A percentile compares a stretch with the other conserved stretches of the same genome.
These are phyloP conservation scores for Platysternon megacephalum DNA, from an alignment of 2,113 vertebrate genomes.

Conservation along the genomic window DNA sequence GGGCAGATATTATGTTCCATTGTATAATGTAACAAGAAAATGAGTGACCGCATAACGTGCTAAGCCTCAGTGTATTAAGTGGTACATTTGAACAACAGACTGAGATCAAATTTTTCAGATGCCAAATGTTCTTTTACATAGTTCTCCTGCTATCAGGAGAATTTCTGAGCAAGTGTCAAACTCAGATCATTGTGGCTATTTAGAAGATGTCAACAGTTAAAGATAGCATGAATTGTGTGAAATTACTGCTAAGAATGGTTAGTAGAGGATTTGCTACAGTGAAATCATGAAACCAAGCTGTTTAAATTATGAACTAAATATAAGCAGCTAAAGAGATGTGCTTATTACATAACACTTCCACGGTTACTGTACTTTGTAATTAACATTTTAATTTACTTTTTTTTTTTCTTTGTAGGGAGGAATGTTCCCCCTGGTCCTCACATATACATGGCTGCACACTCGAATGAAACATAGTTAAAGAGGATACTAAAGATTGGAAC, in stretches of 20 bases:
- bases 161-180: not conserved
- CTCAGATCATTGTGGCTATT: not conserved
- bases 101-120: not conserved
- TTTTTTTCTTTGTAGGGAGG: conserved; percentile 10
- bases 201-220: not conserved
- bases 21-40: not conserved
- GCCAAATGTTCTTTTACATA: not conserved
- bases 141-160: not conserved
- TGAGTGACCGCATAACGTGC: not conserved
- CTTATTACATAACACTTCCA: not conserved
- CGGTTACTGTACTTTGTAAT: not conserved
- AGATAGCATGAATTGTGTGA: not conserved
- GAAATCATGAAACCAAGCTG: not conserved
- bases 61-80: not conserved
- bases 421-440: not conserved
- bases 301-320: not conserved
- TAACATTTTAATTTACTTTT: not conserved
- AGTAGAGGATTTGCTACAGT: not conserved
- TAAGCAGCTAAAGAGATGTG: not conserved
- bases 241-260: not conserved
- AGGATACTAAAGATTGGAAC: not conserved
- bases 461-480: not conserved
- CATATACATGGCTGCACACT: fast-evolving
- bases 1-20: not conserved
- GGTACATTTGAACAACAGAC: not conserved